phyloP scores from a whole-genome alignment of 2,888 invertebrate species.

The Proisotoma minuta region DNA sequence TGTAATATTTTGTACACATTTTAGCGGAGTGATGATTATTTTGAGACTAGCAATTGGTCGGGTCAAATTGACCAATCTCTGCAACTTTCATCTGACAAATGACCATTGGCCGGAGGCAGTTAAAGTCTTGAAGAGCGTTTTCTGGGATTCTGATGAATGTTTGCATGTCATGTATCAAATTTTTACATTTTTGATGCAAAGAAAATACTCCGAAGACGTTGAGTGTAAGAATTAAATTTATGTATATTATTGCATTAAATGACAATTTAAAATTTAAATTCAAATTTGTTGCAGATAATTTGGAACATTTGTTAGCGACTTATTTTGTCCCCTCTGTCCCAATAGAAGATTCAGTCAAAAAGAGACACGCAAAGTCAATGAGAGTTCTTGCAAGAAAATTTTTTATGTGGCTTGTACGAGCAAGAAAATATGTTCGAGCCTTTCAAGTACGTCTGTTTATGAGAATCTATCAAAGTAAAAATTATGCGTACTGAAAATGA shows the following conservation, averaged over 20 bases:
- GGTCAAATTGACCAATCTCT: conserved; percentile 25
- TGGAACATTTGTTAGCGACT: conserved; percentile 39
- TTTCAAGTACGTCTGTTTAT: conserved; percentile 29
- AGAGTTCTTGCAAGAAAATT: conserved; percentile 39
- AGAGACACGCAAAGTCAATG: conserved; percentile 41
- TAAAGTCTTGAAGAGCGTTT: conserved; percentile 41
- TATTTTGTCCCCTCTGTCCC: conserved; percentile 41
- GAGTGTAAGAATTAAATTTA: conserved; percentile 32
- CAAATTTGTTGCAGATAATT: conserved; percentile 24
- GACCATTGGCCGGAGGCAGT: conserved; percentile 42
- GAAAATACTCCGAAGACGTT: conserved; percentile 33
- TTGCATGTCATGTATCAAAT: conserved; percentile 38
- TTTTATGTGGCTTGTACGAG: conserved; percentile 42
- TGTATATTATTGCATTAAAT: not conserved
- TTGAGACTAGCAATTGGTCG: conserved; percentile 34
- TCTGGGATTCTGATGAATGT: conserved; percentile 43
- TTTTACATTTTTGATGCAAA: conserved; percentile 32
- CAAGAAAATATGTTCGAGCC: conserved; percentile 34
- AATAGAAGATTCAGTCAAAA: conserved; percentile 34
- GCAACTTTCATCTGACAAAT: conserved; percentile 38
- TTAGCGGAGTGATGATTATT: conserved; percentile 37
- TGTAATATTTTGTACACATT: conserved; percentile 1
- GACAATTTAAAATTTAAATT: not conserved
- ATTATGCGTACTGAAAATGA: not conserved
- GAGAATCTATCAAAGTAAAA: not conserved